Evolutionary conservation across 2,797 vertebrate genomes (phyloP), one percentile per base, ranked within the genome.

Genomic region (Sebastes nivosus): DNA sequence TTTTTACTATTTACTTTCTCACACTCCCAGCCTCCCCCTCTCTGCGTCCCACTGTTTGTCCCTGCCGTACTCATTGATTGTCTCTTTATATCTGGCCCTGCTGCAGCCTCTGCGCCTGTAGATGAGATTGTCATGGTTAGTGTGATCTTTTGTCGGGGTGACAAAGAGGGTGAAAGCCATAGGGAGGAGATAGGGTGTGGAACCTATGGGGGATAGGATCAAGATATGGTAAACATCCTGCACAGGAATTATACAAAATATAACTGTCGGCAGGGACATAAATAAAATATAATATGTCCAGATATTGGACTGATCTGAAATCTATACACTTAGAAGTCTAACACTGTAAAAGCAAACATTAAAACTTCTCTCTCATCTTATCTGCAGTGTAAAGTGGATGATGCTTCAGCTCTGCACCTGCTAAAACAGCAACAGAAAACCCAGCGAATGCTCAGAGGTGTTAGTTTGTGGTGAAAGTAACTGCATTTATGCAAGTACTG

Each of bases 111-210:
- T 57, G 80, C 50, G 78, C 83, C 77, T 83, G 81, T 84, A 89
- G 88, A 93, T 93, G 91, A 93, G 89, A 93, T 94, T 91, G 89
- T 93, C 91, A 93, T 91, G 90, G 89, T 90, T 92, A 87, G 91
- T 88, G 81, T 88, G 82, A 89, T 82, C 90, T 90, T 91, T 93
- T 93, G 86, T 93, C 29, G 71, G 57, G 60, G 77, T 75, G 82
- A 92, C 85, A 88, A 92, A 89, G 86, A 79, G 75, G 83, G 72
- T 87, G 80, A 93, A 88, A 84, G 72, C 87, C 83, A 83, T 59
- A 82, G 24, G 74, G 46, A 82, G 75, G 81, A 85, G 86, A 88
- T 64, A 64, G 77, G 36, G 67, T 67, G 72, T 68, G 59, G 75
- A 74, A 81, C 70, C 55, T 80, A 81, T 75, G 78, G 34, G 79